phyloP scores from a whole-genome alignment of 2,888 invertebrate species.

The Atethmia centrago region DNA sequence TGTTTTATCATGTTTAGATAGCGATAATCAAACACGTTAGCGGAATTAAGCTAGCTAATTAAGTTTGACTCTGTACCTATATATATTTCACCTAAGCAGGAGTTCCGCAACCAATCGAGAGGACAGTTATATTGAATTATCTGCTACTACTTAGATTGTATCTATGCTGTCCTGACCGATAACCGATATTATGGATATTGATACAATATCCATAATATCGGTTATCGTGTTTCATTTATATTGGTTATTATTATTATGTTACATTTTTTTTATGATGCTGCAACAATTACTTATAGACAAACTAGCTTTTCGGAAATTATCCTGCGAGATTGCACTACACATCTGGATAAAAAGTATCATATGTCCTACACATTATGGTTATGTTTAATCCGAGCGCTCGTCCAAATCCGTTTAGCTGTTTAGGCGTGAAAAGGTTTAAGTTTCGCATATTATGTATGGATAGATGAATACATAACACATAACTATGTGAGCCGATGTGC shows the following conservation, averaged over 20 bases:
- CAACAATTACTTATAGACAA: not conserved
- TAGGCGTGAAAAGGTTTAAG: no score
- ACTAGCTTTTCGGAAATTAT: not conserved
- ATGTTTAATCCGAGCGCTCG: not conserved
- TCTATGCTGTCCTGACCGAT: not conserved
- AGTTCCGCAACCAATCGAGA: not conserved
- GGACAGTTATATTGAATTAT: conserved; percentile 2
- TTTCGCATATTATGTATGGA: no score
- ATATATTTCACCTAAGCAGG: not conserved
- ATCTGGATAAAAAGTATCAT: not conserved
- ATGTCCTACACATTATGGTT: no score
- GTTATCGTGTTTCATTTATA: not conserved
- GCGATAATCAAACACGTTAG: no score
- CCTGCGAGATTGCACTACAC: no score
- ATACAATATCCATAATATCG: not conserved
- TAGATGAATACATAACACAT: no score
- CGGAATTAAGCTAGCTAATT: no score
- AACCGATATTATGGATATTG: no score
- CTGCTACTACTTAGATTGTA: not conserved
- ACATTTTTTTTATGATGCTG: not conserved
- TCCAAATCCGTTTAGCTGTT: not conserved
- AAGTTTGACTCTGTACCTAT: no score
- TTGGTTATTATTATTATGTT: no score
- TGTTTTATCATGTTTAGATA: no score
- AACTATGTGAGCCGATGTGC: no score